Percentiles rank a stretch among this genome's conserved stretches.
Conservation (phyloP, 2,888 invertebrate genomes). For the Ellobium chinense region DNA sequence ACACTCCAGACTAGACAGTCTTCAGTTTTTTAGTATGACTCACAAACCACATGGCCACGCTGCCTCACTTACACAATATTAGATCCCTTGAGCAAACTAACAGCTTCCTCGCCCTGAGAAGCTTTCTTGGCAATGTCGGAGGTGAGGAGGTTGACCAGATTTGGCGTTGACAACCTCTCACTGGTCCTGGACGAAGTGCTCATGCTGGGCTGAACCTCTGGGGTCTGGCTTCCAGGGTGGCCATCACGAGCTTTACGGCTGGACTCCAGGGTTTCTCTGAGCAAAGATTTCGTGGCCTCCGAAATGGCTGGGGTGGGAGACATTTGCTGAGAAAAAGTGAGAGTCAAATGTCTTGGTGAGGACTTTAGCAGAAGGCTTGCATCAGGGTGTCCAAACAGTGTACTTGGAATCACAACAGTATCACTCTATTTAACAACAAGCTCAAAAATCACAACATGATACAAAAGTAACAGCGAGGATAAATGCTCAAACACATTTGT, state of each 20-base stretch:
- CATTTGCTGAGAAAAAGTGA: neutral
- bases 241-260: conserved; percentile 42
- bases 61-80: conserved; percentile 28
- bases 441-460: no score
- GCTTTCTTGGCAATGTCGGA: conserved; percentile 33
- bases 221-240: neutral
- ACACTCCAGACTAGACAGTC: no score
- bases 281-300: conserved; percentile 48
- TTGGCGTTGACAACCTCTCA: conserved; percentile 44
- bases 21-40: no score
- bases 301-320: conserved; percentile 38
- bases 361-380: no score
- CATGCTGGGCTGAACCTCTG: neutral
- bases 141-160: conserved; percentile 43
- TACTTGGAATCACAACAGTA: no score
- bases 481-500: no score
- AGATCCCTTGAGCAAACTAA: neutral
- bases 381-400: no score
- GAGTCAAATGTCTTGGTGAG: no score
- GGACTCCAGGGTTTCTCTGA: conserved; percentile 50
- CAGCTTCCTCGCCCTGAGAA: neutral
- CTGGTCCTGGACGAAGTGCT: neutral
- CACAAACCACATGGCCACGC: no score
- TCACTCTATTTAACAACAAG: no score
- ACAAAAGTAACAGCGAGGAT: no score